Evolutionary conservation across 2,888 invertebrate species (phyloP).

Genomic region (Liposcelis brunnea): DNA sequence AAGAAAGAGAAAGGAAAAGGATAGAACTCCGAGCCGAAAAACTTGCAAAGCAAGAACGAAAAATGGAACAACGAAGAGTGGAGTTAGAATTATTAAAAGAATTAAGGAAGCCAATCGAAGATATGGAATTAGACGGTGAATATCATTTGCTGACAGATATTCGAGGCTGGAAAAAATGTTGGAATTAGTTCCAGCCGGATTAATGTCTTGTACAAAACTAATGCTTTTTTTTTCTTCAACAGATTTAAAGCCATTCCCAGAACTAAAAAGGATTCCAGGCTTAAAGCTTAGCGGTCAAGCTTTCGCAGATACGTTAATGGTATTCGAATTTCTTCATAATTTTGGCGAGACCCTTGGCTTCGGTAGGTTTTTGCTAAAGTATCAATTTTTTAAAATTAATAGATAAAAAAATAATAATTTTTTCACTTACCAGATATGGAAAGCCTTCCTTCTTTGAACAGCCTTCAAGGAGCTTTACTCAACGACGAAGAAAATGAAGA

Average conservation of each 20-base stretch:
- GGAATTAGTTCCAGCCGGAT: too few species aligned
- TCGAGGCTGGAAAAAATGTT: too few species aligned
- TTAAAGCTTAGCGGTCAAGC: constrained; percentile 71
- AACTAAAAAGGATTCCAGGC: constrained; percentile 59
- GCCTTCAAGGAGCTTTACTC: constrained; percentile 68
- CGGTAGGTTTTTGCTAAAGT: constrained; percentile 36
- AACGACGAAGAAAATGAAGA: constrained; percentile 68
- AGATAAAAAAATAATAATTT: not conserved
- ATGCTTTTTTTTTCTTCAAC: constrained; percentile 9
- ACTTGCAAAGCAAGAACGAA: constrained; percentile 67
- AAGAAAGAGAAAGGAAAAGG: constrained; percentile 51
- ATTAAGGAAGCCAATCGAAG: constrained; percentile 80
- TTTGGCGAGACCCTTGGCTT: constrained; percentile 90
- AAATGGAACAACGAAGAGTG: constrained; percentile 49
- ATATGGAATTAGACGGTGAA: constrained; percentile 55
- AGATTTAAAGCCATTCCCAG: constrained; percentile 53
- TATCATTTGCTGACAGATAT: not conserved
- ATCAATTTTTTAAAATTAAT: not conserved
- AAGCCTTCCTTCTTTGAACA: constrained; percentile 68
- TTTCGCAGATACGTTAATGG: constrained; percentile 82
- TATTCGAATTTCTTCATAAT: constrained; percentile 92
- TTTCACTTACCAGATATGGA: constrained; percentile 50
- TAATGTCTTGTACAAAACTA: too few species aligned
- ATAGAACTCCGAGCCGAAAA: constrained; percentile 65
- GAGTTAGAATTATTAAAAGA: constrained; percentile 49